A percentile compares a stretch with the other conserved stretches of the same genome.
Conservation (phyloP, 2,113 vertebrate genomes). For the Crocuta crocuta region DNA sequence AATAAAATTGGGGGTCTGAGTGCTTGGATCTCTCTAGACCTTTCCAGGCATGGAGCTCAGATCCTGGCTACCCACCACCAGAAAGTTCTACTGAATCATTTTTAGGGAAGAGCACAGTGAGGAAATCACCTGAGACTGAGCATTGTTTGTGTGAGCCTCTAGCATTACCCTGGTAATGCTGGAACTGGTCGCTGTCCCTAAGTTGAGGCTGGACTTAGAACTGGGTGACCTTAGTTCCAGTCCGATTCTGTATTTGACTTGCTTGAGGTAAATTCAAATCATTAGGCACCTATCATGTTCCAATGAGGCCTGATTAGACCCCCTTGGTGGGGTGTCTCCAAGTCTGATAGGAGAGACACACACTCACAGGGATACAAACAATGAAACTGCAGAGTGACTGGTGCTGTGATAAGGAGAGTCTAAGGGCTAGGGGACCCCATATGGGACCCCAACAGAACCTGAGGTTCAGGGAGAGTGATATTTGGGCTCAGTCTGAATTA, state of each 20-base stretch:
- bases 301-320: not conserved
- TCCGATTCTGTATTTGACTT: constrained; percentile 24
- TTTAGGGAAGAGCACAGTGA: not conserved
- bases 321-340: not conserved
- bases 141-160: not conserved
- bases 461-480: constrained; percentile 11
- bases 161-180: not conserved
- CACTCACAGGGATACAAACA: not conserved
- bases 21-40: not conserved
- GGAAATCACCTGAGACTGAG: not conserved
- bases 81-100: not conserved
- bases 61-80: not conserved
- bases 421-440: not conserved
- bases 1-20: not conserved
- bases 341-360: not conserved
- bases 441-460: not conserved
- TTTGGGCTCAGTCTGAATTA: not conserved
- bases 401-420: not conserved
- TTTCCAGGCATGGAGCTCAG: not conserved
- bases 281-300: not conserved
- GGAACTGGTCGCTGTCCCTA: not conserved
- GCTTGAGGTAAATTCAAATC: constrained; percentile 10
- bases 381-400: not conserved
- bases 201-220: constrained; percentile 41
- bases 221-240: not conserved